phyloP scores from a whole-genome alignment of 2,113 vertebrate genomes.

The Tyrannus savana region DNA sequence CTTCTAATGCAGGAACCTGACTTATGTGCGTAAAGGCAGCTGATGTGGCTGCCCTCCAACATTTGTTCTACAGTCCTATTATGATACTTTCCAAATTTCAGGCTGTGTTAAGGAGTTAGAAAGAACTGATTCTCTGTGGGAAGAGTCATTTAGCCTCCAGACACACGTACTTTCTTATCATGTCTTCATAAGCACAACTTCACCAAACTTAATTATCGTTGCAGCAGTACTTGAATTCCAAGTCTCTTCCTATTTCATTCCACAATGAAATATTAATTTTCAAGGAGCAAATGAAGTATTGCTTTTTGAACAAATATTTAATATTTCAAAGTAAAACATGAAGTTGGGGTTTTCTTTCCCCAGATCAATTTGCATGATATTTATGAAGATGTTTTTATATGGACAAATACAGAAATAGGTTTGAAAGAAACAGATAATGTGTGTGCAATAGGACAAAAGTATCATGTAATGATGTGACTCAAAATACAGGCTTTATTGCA shows the following conservation, averaged over 20 bases:
- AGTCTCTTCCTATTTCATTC: not conserved
- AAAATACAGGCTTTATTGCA: not conserved
- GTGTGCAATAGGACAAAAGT: not conserved
- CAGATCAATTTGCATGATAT: not conserved
- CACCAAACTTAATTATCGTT: not conserved
- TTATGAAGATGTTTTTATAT: not conserved
- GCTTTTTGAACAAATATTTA: not conserved
- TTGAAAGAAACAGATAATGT: not conserved
- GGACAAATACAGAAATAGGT: not conserved
- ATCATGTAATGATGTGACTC: not conserved
- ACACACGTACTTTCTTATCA: not conserved
- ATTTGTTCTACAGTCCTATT: not conserved
- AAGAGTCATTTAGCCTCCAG: not conserved
- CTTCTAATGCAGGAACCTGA: not conserved
- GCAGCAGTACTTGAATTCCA: not conserved
- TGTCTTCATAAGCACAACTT: not conserved
- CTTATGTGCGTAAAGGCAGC: not conserved
- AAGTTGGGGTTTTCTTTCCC: fast-evolving
- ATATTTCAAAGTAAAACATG: not conserved
- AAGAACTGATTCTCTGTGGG: not conserved
- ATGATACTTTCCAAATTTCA: not conserved
- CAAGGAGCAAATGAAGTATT: not conserved
- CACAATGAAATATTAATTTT: not conserved
- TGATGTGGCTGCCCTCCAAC: not conserved
- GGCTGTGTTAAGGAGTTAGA: not conserved